Conservation (phyloP, 2,113 vertebrate genomes). For the Daboia siamensis region DNA sequence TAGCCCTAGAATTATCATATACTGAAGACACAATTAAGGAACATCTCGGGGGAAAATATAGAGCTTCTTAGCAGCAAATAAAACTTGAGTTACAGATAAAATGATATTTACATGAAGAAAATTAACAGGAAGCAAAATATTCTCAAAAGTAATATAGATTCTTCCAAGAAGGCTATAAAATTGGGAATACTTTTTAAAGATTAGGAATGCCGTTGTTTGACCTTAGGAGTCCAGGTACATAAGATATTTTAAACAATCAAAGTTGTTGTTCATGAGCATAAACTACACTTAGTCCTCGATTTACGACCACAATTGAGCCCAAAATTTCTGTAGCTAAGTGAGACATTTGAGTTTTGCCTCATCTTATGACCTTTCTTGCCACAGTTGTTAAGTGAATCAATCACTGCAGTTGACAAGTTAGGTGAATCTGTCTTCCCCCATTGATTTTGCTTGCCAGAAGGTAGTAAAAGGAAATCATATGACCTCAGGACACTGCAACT, state of each 20-base stretch:
- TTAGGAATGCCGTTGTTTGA: background rate
- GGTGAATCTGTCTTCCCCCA: too few species aligned
- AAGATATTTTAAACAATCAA: background rate
- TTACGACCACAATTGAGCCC: too few species aligned
- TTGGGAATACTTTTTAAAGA: background rate
- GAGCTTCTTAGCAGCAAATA: background rate
- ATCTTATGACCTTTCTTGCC: too few species aligned
- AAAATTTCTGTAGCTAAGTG: too few species aligned
- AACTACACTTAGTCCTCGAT: background rate
- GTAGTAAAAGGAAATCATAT: too few species aligned
- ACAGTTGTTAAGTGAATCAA: too few species aligned
- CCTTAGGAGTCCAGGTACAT: background rate
- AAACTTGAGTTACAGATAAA: background rate
- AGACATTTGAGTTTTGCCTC: too few species aligned
- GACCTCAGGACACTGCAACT: too few species aligned
- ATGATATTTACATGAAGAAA: background rate
- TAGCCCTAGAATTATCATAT: constrained; percentile 90
- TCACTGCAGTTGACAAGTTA: too few species aligned
- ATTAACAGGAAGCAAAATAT: background rate
- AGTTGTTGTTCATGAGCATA: background rate
- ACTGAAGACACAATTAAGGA: constrained; percentile 74
- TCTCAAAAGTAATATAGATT: background rate
- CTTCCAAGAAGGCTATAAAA: background rate
- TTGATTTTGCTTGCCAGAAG: too few species aligned
- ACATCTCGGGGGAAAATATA: background rate